Evolutionary conservation across 2,888 invertebrate genomes (phyloP), one percentile per base, ranked within the genome.

Genomic region (Drosophila algonquin): DNA sequence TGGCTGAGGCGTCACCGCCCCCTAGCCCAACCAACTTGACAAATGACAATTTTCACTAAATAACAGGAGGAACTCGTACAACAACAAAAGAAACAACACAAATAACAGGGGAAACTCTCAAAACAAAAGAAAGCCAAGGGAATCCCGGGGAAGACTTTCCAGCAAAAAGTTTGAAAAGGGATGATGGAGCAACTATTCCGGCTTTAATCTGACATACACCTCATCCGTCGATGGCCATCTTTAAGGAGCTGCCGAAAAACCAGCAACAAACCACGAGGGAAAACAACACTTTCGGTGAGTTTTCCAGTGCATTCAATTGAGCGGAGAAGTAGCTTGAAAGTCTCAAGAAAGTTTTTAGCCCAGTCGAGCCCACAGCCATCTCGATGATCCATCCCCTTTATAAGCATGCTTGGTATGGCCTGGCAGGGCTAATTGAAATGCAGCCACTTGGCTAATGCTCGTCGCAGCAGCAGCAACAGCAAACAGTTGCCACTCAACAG

Each of bases 361-460:
- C 30, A 21, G 45, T 12, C n/a, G 45, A 55, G 48, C 50, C 24
- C 50, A 16, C 50, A 10, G 27, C n/a, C 32, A 24, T 18, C 32
- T 53, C 55, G 35, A 24, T 10, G 18, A 50, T 18, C 53, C 54
- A 21, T 21, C 44, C 35, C 16, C 27, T 3, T 21, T 21, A 67
- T 58, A 51, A 69, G 65, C 58, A 73, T 73, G 73, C 65, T 64
- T 50, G 40, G n/a, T n/a, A 40, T 40, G 2, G 60, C 52, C 46
- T 52, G 55, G 44, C 32, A 48, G 27, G 59, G 79, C 81, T 86
- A 83, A 83, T 86, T 83, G 86, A 83, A 86, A 77, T 76, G 77
- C 86, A 77, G 73, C 61, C 72, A 68, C 69, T 80, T 67, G 73
- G 69, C 76, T 64, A 59, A 71, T 69, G 69, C 21, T 51, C 21